phyloP scores from a whole-genome alignment of 2,888 invertebrate genomes.

The Chymomyza caudatula region DNA sequence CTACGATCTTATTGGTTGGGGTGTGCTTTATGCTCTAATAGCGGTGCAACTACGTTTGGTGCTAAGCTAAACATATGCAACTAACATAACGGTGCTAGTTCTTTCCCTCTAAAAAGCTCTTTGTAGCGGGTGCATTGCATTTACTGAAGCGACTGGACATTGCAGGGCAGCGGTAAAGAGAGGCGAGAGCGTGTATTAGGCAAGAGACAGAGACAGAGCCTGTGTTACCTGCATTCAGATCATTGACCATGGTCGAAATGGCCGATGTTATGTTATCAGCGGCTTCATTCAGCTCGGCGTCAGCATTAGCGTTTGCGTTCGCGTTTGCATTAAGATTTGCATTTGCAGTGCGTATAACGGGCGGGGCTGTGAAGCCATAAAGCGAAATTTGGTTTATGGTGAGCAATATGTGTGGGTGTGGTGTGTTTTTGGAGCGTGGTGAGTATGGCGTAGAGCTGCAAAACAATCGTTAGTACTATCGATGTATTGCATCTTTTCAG shows the following conservation, averaged over 20 bases:
- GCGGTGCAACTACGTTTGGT: conserved; percentile 55
- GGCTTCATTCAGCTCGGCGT: conserved; percentile 95
- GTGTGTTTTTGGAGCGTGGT: conserved; percentile 16
- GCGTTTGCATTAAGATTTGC: conserved; percentile 84
- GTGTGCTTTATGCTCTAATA: conserved; percentile 57
- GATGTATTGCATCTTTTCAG: too few relatives aligned
- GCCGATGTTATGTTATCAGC: conserved; percentile 99
- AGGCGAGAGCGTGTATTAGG: background rate
- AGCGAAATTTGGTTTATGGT: conserved; percentile 15
- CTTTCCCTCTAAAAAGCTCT: background rate
- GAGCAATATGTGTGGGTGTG: background rate
- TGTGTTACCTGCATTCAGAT: conserved; percentile 90
- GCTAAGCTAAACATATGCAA: conserved; percentile 37
- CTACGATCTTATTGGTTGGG: background rate
- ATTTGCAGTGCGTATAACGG: conserved; percentile 36
- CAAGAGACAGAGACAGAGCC: background rate
- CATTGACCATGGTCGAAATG: conserved; percentile 97
- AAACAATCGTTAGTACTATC: too few relatives aligned
- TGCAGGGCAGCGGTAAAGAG: background rate
- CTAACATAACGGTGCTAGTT: background rate
- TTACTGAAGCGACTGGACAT: background rate
- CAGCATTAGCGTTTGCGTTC: conserved; percentile 88
- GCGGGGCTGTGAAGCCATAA: conserved; percentile 59
- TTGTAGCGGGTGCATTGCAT: background rate
- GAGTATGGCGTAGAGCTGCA: conserved; percentile 17